These are phyloP conservation scores for Oreochromis mossambicus DNA, from an alignment of 2,797 vertebrate species.

Conservation along the genomic window DNA sequence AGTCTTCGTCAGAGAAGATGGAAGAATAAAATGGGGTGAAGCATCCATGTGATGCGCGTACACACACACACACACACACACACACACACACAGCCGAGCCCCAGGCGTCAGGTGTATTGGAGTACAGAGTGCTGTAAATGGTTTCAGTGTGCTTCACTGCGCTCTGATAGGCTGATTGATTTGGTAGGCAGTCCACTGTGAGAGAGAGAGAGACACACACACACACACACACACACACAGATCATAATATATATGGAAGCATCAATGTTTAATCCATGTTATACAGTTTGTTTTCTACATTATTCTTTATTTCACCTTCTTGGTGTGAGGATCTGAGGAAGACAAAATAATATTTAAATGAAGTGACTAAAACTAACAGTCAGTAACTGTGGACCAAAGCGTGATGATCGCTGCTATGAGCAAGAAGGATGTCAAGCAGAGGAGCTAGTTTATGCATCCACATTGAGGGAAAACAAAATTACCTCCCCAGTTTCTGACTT, in stretches of 20 bases:
- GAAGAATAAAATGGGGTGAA: neutral
- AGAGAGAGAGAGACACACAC: neutral
- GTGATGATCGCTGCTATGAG: neutral
- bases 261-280: conserved; percentile 36
- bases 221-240: neutral
- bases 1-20: neutral
- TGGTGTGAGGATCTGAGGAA: neutral
- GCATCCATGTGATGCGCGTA: neutral
- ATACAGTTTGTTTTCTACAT: neutral
- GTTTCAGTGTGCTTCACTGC: conserved; percentile 58
- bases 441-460: neutral
- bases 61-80: neutral
- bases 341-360: neutral
- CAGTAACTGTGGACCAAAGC: neutral
- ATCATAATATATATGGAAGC: conserved; percentile 23
- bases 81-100: neutral
- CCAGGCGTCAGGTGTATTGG: conserved; percentile 46
- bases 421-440: neutral
- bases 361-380: neutral
- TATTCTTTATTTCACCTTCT: neutral
- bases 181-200: conserved; percentile 37
- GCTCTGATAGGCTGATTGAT: conserved; percentile 62
- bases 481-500: neutral
- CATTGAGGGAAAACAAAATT: neutral
- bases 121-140: conserved; percentile 60